phyloP scores from a whole-genome alignment of 2,797 vertebrate species.

The Malurus leucopterus region DNA sequence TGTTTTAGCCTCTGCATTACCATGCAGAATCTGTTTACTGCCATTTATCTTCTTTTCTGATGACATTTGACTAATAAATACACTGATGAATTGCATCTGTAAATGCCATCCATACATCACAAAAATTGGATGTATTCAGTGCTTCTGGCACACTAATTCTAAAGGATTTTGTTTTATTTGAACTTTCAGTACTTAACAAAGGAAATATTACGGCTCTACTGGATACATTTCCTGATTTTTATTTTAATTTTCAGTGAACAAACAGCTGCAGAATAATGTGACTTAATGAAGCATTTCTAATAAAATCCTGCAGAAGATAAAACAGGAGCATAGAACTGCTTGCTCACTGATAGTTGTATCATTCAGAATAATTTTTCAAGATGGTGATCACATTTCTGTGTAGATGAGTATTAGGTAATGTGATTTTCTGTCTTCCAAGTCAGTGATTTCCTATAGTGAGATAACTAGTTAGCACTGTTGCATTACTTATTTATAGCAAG shows the following conservation, averaged over 20 bases:
- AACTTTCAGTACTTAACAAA: slow-evolving; percentile 56
- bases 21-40: slow-evolving; percentile 21
- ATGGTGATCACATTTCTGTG: slow-evolving; percentile 39
- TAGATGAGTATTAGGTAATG: neutral
- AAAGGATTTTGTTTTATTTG: slow-evolving; percentile 19
- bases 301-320: slow-evolving; percentile 67
- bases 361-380: slow-evolving; percentile 48
- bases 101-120: slow-evolving; percentile 67
- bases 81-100: slow-evolving; percentile 59
- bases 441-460: neutral
- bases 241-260: slow-evolving; percentile 69
- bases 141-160: neutral
- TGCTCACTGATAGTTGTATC: slow-evolving; percentile 29
- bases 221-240: slow-evolving; percentile 59
- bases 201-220: slow-evolving; percentile 54
- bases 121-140: slow-evolving; percentile 11
- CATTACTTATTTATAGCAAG: neutral
- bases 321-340: slow-evolving; percentile 41
- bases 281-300: slow-evolving; percentile 73
- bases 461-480: slow-evolving; percentile 4
- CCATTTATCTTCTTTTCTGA: slow-evolving; percentile 55
- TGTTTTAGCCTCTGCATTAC: neutral
- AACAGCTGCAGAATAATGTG: slow-evolving; percentile 70
- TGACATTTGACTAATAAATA: slow-evolving; percentile 59
- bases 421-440: slow-evolving; percentile 12